phyloP scores from a whole-genome alignment of 2,797 vertebrate species.

The Enteromius thamalakanensis region DNA sequence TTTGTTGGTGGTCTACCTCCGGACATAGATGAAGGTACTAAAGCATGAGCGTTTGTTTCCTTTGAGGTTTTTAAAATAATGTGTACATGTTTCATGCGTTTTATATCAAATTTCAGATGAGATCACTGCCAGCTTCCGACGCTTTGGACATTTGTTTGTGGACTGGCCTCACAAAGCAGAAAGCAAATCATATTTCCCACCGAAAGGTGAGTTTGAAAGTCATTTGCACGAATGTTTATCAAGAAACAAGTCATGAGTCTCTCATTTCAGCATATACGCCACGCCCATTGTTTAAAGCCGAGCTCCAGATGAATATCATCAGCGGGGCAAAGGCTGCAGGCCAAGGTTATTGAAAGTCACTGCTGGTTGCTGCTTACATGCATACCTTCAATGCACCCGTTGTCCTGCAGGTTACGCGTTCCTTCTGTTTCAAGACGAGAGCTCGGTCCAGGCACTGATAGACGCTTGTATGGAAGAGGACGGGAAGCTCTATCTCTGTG shows the following conservation, averaged over 20 bases:
- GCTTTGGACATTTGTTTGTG: constrained; percentile 98
- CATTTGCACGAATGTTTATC: background rate
- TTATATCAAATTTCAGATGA: constrained; percentile 81
- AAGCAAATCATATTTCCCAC: constrained; percentile 99
- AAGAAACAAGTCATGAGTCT: background rate
- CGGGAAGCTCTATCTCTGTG: constrained; percentile 97
- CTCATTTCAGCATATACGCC: background rate
- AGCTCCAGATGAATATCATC: background rate
- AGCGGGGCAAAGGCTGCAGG: background rate
- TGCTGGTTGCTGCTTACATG: background rate
- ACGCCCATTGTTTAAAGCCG: constrained; percentile 13
- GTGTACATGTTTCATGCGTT: background rate
- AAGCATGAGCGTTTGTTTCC: background rate
- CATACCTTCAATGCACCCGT: constrained; percentile 3
- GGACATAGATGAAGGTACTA: constrained; percentile 96
- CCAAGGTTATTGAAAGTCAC: background rate
- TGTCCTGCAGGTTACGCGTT: constrained; percentile 89
- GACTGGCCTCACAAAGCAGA: constrained; percentile 99
- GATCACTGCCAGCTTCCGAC: constrained; percentile 98
- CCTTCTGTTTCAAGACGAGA: constrained; percentile 98
- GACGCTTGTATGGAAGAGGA: constrained; percentile 99
- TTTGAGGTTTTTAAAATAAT: background rate
- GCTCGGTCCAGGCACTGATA: constrained; percentile 97
- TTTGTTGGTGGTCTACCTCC: constrained; percentile 97
- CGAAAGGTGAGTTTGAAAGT: constrained; percentile 85